A percentile compares a stretch with the other conserved stretches of the same genome.
Conservation (phyloP, 2,888 invertebrate genomes). For the Pilophorus perplexus region DNA sequence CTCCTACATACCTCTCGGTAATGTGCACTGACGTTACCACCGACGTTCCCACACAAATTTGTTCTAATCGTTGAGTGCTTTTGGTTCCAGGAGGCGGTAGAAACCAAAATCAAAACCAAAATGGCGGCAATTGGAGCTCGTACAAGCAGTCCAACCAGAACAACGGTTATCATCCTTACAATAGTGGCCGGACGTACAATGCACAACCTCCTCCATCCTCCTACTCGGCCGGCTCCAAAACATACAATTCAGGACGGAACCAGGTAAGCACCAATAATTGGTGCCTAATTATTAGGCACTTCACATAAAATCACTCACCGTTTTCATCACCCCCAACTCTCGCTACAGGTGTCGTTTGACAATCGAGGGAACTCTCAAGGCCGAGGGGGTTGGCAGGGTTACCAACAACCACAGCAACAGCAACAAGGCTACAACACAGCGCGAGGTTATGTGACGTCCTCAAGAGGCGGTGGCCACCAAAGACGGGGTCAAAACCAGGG, state of each 20-base stretch:
- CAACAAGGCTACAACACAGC: background rate
- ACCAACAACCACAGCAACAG: background rate
- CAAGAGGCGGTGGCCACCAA: background rate
- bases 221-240: background rate
- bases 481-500: background rate
- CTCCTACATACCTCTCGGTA: conserved; percentile 30
- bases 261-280: no score
- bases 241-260: no score
- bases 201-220: conserved; percentile 22
- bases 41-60: background rate
- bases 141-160: background rate
- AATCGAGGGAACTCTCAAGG: conserved; percentile 1
- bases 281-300: no score
- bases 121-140: conserved; percentile 3
- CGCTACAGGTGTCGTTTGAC: no score
- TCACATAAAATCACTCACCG: no score
- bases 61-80: background rate
- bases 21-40: background rate
- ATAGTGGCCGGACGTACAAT: conserved; percentile 8
- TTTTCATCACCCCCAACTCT: no score
- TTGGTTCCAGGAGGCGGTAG: conserved; percentile 1
- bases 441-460: conserved; percentile 6
- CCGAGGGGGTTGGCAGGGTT: background rate
- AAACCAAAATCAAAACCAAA: background rate
- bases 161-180: background rate